A percentile compares a stretch with the other conserved stretches of the same genome.
phyloP scores from a whole-genome alignment of 2,113 vertebrate genomes.

The Eublepharis macularius region DNA sequence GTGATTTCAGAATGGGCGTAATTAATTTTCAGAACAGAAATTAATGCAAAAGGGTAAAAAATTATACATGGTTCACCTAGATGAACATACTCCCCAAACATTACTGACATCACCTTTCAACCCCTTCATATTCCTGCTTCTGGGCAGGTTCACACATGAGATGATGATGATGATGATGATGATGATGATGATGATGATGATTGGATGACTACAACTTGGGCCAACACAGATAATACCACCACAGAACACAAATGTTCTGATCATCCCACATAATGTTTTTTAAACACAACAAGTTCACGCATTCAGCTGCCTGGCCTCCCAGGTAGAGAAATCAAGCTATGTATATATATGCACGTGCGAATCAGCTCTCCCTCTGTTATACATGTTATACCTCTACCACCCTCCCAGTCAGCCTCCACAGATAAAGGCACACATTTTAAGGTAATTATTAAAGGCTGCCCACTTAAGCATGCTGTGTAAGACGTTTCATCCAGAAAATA shows the following conservation, averaged over 20 bases:
- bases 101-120: not conserved
- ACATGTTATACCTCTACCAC: not conserved
- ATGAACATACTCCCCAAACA: not conserved
- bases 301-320: not conserved
- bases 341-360: not conserved
- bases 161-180: too few species aligned
- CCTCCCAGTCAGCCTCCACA: not conserved
- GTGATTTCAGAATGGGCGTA: not conserved
- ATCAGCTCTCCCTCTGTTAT: not conserved
- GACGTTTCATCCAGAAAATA: not conserved
- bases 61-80: not conserved
- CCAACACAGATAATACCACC: not conserved
- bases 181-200: too few species aligned
- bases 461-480: not conserved
- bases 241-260: not conserved
- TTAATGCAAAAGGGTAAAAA: not conserved
- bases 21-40: not conserved
- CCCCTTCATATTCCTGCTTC: not conserved
- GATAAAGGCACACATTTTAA: not conserved
- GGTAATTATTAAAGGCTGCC: accelerated
- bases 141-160: not conserved
- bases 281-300: not conserved
- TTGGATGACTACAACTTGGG: not conserved
- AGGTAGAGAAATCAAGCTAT: not conserved
- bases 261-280: accelerated